A percentile compares a stretch with the other conserved stretches of the same genome.
Evolutionary conservation across 2,113 vertebrate genomes (phyloP).

Genomic region (Gadus chalcogrammus): DNA sequence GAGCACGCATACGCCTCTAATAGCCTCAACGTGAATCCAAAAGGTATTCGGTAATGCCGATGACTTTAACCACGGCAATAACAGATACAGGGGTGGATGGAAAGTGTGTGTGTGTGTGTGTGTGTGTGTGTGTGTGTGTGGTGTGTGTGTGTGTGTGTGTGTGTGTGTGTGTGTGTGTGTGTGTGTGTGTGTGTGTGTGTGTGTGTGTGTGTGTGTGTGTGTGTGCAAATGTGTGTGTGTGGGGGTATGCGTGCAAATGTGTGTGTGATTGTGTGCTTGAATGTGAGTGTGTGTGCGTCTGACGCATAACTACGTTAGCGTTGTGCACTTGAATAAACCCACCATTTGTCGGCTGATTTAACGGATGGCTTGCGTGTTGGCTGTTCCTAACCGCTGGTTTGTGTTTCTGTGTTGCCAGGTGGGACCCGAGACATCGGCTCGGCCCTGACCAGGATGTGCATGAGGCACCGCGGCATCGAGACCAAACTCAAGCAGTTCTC

Average conservation of each 20-base stretch:
- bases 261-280: neutral
- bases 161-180: neutral
- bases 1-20: too few relatives aligned
- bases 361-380: too few relatives aligned
- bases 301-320: too few relatives aligned
- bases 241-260: neutral
- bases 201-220: neutral
- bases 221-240: neutral
- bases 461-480: conserved; percentile 97
- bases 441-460: conserved; percentile 93
- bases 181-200: neutral
- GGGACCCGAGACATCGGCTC: conserved; percentile 95
- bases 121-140: neutral
- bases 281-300: neutral
- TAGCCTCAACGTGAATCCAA: too few relatives aligned
- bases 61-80: too few relatives aligned
- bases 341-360: too few relatives aligned
- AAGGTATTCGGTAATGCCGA: too few relatives aligned
- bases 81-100: neutral
- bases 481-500: conserved; percentile 94
- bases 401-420: conserved; percentile 70
- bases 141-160: conserved; percentile 1
- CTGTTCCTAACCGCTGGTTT: too few relatives aligned
- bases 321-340: too few relatives aligned
- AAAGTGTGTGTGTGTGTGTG: neutral